Base-by-base conservation (phyloP, 2,113 vertebrate genomes). In the Emydura subglobosa region DNA sequence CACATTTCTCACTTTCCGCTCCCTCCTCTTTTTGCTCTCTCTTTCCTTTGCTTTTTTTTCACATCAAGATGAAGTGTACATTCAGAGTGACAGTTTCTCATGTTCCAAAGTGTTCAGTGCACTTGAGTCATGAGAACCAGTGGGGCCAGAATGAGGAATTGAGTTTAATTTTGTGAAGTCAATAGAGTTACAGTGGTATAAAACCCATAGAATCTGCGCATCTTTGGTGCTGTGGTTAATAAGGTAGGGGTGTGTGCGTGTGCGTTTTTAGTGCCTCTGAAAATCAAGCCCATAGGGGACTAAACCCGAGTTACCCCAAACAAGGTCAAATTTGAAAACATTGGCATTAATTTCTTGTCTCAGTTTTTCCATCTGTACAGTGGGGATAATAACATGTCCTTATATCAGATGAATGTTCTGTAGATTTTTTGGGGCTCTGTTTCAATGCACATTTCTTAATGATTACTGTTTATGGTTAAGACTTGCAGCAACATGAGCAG, bases 201-300 rank as follows among this genome's bases (percentile, higher is more conserved):
- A 47, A 39, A 27, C 11, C 25, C 24, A 24, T 42, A 14, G 24
- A 44, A 78, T 76, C 39, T 76, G 72, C 2, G 2, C 34, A 68
- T 44, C n/a, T 44, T 25, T 76, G 72, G 72, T 90, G 14, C 74
- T n/a, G 47, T 87, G 49, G 83, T 87, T 87, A 42, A 29, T 49
- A 72, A 42, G 47, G 90, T 47, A 55, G 53, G 8, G 0, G 0
- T 5, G 1, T 53, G 5, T 74, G 47, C 8, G 51, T 17, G 51
- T 17, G 10, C 50, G 50, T 50, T 50, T 47, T 94, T 16, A 29
- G 59, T 19, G 47, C 19, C 50, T 59, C 4, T 31, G 27, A 92
- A 5, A 84, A 47, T 8, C 79, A 81, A 22, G 31, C 39, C 10
- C 11, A 76, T 25, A 3, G 72, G 22, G 21, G 11, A 25, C 24